These are phyloP conservation scores for Apamea anceps DNA, from an alignment of 2,888 invertebrate species.

Conservation along the genomic window DNA sequence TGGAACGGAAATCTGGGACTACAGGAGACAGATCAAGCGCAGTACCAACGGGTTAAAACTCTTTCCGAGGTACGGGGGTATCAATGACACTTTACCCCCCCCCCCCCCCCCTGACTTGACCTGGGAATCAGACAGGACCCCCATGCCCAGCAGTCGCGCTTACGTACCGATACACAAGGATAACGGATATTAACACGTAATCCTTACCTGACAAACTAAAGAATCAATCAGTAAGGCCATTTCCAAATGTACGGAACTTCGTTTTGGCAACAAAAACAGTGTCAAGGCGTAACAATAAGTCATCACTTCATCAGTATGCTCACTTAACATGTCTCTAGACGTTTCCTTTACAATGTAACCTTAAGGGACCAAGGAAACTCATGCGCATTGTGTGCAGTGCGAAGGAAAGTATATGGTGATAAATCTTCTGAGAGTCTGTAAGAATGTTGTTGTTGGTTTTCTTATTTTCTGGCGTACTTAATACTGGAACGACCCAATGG, in stretches of 20 bases:
- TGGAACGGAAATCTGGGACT: too few species aligned
- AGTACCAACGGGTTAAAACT: too few species aligned
- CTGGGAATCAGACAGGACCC: too few species aligned
- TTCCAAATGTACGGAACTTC: slow-evolving; percentile 66
- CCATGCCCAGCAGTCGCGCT: not conserved
- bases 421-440: slow-evolving; percentile 7
- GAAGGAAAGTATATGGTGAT: slow-evolving; percentile 14
- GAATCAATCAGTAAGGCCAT: slow-evolving; percentile 57
- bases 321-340: slow-evolving; percentile 62
- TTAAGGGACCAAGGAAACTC: slow-evolving; percentile 71
- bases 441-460: not conserved
- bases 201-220: slow-evolving; percentile 7
- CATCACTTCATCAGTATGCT: slow-evolving; percentile 73
- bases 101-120: too few species aligned
- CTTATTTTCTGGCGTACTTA: not conserved
- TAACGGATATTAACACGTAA: slow-evolving; percentile 5
- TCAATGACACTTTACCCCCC: too few species aligned
- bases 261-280: slow-evolving; percentile 74
- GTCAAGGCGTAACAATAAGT: slow-evolving; percentile 73
- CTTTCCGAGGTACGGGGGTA: not conserved
- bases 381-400: slow-evolving; percentile 32
- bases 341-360: slow-evolving; percentile 75
- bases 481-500: not conserved
- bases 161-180: not conserved
- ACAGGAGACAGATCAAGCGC: too few species aligned